These are phyloP conservation scores for Phaethornis superciliosus DNA, from an alignment of 2,113 vertebrate genomes.

Conservation along the genomic window DNA sequence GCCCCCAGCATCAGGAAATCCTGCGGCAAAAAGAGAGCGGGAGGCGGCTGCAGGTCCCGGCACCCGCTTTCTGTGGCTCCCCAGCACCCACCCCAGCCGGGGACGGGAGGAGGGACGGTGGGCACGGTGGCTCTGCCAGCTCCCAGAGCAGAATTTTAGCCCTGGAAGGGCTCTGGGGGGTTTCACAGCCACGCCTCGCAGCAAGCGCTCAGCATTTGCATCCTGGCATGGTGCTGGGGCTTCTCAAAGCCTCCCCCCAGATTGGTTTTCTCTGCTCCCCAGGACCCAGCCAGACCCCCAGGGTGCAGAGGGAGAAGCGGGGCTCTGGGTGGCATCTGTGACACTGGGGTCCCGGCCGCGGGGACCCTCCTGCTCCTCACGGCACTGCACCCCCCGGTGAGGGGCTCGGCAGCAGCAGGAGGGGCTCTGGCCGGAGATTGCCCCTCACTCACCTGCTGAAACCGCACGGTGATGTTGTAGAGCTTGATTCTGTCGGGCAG, in stretches of 20 bases:
- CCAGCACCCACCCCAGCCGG: background rate
- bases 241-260: background rate
- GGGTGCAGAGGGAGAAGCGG: fast-evolving
- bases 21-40: background rate
- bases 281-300: fast-evolving
- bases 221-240: fast-evolving
- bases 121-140: background rate
- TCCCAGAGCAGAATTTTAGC: background rate
- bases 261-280: no score
- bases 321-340: no score
- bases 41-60: fast-evolving
- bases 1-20: slow-evolving; percentile 62
- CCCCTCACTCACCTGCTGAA: slow-evolving; percentile 68
- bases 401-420: fast-evolving
- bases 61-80: no score
- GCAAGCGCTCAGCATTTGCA: fast-evolving
- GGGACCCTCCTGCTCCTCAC: fast-evolving
- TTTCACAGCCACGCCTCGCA: fast-evolving
- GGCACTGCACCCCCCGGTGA: no score
- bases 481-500: slow-evolving; percentile 54
- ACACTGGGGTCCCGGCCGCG: fast-evolving
- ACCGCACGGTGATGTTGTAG: slow-evolving; percentile 50
- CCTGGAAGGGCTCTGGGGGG: background rate
- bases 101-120: background rate
- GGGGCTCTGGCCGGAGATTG: fast-evolving